Evolutionary conservation across 2,113 vertebrate species (phyloP).

Genomic region (Trachemys scripta): DNA sequence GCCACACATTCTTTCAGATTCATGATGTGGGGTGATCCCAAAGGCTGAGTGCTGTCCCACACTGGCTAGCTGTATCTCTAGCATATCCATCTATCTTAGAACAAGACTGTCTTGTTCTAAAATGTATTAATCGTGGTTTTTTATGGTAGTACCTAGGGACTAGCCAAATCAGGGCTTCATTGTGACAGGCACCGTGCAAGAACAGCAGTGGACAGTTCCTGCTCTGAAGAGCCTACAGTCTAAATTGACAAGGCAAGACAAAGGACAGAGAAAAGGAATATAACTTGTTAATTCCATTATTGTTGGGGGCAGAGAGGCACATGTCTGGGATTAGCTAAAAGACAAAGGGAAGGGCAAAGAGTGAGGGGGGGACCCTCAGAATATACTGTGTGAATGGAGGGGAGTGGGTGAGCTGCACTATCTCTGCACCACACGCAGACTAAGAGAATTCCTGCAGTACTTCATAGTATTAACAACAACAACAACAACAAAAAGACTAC

Average conservation of each 20-base stretch:
- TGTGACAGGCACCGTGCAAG: neutral
- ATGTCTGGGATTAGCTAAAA: neutral
- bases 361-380: neutral
- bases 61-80: neutral
- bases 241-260: neutral
- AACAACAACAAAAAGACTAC: neutral
- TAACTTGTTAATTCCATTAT: neutral
- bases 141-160: neutral
- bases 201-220: neutral
- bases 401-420: rapidly evolving
- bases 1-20: neutral
- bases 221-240: neutral
- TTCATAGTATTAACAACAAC: neutral
- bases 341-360: neutral
- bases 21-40: too few species aligned
- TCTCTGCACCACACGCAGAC: neutral
- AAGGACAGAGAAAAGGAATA: neutral
- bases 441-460: neutral
- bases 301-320: neutral
- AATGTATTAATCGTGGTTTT: neutral
- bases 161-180: neutral
- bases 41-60: neutral
- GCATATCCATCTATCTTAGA: neutral
- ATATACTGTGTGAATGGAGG: neutral
- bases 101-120: neutral